phyloP scores from a whole-genome alignment of 2,888 invertebrate species.

The Branchellion lobata region DNA sequence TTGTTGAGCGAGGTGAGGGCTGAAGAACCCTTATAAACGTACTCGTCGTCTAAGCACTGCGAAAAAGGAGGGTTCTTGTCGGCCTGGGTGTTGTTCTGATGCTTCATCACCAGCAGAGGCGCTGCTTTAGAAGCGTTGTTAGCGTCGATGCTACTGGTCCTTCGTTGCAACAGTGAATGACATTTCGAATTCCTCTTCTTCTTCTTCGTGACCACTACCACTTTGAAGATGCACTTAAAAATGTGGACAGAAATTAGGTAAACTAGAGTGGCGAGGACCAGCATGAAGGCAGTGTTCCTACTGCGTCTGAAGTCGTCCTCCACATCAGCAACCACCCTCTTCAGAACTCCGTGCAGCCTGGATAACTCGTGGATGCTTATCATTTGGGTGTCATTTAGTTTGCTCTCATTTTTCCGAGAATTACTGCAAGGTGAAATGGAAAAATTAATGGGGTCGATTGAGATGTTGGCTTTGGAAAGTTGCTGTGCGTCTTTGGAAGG shows the following conservation, averaged over 20 bases:
- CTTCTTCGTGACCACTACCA: slow-evolving; percentile 43
- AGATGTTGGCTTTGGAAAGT: no score
- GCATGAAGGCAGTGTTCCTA: slow-evolving; percentile 1
- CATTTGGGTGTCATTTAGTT: slow-evolving; percentile 49
- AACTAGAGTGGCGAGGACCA: slow-evolving; percentile 44
- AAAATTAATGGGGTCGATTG: neutral
- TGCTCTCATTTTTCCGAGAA: slow-evolving; percentile 52
- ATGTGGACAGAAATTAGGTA: slow-evolving; percentile 48
- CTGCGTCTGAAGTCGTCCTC: slow-evolving; percentile 20
- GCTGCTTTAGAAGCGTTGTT: neutral
- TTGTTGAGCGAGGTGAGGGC: no score
- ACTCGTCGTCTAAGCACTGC: neutral
- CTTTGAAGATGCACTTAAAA: slow-evolving; percentile 49
- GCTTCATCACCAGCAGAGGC: neutral
- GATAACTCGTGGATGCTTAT: slow-evolving; percentile 48
- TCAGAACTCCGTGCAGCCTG: slow-evolving; percentile 41
- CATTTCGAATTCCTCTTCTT: slow-evolving; percentile 7
- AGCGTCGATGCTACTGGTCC: neutral
- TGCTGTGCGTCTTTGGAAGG: neutral
- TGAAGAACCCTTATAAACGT: neutral
- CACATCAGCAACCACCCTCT: slow-evolving; percentile 43
- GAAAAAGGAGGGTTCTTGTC: neutral
- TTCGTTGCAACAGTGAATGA: neutral
- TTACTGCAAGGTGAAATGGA: slow-evolving; percentile 48
- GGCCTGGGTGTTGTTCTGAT: neutral